These are phyloP conservation scores for Cheilosia grossa DNA, from an alignment of 2,888 invertebrate species.

Conservation along the genomic window DNA sequence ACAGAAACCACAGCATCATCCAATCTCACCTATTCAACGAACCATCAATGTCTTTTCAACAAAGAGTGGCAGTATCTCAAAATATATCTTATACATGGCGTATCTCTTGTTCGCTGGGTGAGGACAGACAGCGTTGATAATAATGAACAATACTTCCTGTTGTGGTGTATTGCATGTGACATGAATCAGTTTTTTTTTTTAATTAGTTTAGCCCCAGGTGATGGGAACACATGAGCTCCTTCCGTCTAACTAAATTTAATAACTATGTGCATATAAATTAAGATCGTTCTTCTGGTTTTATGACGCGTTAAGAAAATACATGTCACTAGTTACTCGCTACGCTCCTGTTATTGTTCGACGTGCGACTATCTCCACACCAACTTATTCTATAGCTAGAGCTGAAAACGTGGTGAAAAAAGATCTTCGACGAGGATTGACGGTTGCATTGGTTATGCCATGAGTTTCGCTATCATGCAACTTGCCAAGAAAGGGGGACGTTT, in stretches of 20 bases:
- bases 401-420: conserved; percentile 20
- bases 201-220: conserved; percentile 57
- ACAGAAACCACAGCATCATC: conserved; percentile 39
- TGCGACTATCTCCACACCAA: conserved; percentile 36
- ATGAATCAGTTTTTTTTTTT: conserved; percentile 30
- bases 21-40: conserved; percentile 59
- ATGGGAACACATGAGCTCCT: conserved; percentile 18
- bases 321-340: conserved; percentile 13
- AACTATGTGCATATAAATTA: conserved; percentile 20
- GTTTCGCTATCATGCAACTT: conserved; percentile 2
- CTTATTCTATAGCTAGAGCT: conserved; percentile 35
- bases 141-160: conserved; percentile 50
- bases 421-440: conserved; percentile 59
- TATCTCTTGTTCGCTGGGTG: conserved; percentile 1
- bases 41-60: conserved; percentile 37
- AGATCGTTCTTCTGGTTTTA: conserved; percentile 43
- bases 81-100: conserved; percentile 36
- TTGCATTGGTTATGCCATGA: conserved; percentile 22
- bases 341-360: conserved; percentile 21
- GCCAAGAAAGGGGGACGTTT: not conserved
- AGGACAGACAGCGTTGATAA: conserved; percentile 24
- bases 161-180: conserved; percentile 23
- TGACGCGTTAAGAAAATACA: conserved; percentile 31
- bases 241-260: not conserved
- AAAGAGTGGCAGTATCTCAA: conserved; percentile 38